Evolutionary conservation across 2,888 invertebrate species (phyloP), one percentile per base, ranked within the genome.

Genomic region (Caenorhabditis macrosperma): DNA sequence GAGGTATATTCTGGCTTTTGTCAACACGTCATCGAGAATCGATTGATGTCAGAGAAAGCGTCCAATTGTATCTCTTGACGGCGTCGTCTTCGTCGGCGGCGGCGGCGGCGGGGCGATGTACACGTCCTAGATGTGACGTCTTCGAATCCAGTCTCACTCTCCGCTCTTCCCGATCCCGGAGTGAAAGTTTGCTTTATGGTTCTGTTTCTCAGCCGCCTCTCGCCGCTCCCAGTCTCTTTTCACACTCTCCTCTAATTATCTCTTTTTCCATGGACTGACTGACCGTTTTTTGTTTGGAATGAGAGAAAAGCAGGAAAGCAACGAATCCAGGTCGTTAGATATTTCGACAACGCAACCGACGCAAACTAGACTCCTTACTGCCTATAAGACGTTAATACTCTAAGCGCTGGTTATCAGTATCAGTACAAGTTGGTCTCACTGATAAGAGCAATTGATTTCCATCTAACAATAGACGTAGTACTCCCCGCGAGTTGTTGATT

Each of bases 171-270:
- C 44, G 20, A 44, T 44, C 44, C 44, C 44, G 48, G 20, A 74
- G 74, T 74, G 74, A 74, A 74, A 74, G 74, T 74, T 74, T 64
- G 74, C 74, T 74, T 64, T 74, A 74, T 64, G 74, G 74, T 74
- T 59, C 64, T 59, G 38, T 64, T 52, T 74, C 64, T 74, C 64
- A 2, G 20, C n/a, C 24, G 63, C 59, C 64, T 69, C 72, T 48
- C 17, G n/a, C 48, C 44, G 41, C 41, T 64, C 26, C 35, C 17
- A 24, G 20, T 30, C 41, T 35, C 41, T 54, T 59, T 50, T 17
- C 17, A 20, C 35, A 59, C 55, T 52, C n/a, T n/a, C 59, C 55
- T 28, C 60, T 76, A 76, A 68, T 76, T 68, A 68, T 76, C 76
- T 76, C 41, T 48, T 20, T 54, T 52, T 46, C 54, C 61, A 61